Conservation (phyloP, 2,888 invertebrate genomes). For the Sisyra terminalis region DNA sequence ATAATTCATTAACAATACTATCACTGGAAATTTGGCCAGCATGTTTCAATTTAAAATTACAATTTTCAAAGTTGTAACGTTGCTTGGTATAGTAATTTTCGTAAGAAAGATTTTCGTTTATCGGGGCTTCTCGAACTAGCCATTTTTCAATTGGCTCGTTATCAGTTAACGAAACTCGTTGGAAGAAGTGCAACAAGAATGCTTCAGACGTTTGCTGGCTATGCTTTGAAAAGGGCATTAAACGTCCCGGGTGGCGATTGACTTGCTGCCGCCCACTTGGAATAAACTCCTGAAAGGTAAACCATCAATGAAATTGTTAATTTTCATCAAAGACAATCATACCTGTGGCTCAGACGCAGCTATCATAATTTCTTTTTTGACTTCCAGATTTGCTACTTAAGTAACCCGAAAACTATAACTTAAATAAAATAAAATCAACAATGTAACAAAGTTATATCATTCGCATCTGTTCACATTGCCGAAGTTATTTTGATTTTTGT, state of each 20-base stretch:
- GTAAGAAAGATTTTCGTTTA: too few relatives aligned
- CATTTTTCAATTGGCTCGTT: constrained; percentile 35
- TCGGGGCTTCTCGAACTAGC: constrained; percentile 36
- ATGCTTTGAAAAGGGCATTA: constrained; percentile 31
- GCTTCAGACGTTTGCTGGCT: constrained; percentile 38
- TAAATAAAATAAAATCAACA: background rate
- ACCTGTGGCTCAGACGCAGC: constrained; percentile 84
- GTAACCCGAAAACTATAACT: background rate
- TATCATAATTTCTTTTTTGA: constrained; percentile 66
- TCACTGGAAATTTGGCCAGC: too few relatives aligned
- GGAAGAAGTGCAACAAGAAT: constrained; percentile 50
- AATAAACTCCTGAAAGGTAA: constrained; percentile 54
- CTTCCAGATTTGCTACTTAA: constrained; percentile 70
- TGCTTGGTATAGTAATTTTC: too few relatives aligned
- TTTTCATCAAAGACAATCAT: constrained; percentile 13
- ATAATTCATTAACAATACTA: too few relatives aligned
- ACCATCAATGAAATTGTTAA: constrained; percentile 1
- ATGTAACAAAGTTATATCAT: background rate
- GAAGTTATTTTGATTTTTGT: background rate
- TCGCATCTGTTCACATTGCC: background rate
- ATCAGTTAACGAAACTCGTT: constrained; percentile 60
- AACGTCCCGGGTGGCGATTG: constrained; percentile 57
- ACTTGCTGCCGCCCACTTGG: constrained; percentile 74
- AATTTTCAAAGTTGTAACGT: too few relatives aligned
- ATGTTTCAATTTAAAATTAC: too few relatives aligned